Evolutionary conservation across 1,140 invertebrate species (phyloP), one percentile per base, ranked within the genome.

Genomic region (Drosophila kepulauana): DNA sequence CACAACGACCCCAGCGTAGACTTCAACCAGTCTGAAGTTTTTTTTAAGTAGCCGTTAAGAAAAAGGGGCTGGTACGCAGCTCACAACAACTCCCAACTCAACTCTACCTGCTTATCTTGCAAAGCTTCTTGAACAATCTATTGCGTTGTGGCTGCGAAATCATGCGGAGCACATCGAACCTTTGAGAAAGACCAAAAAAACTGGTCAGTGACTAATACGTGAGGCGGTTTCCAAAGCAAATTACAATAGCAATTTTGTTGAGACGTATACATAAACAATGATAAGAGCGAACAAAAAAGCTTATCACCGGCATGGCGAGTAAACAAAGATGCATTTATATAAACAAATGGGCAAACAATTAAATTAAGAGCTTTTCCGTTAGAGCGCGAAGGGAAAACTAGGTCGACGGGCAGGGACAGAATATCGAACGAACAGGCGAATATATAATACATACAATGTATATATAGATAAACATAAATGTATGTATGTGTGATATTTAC

Each of bases 261-360:
- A 52, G 28, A 33, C 8, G 3, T 25, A 15, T 15, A 62, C 33
- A n/a, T 2, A 56, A 66, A 57, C 43, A 58, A 16, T 30, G 10
- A 77, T 77, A 73, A 65, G n/a, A 41, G 13, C 16, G 16, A 11
- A 11, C 13, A 58, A 59, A 38, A 59, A 38, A 48, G 30, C 69
- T 73, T 73, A 77, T 77, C 68, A 72, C 68, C 72, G 72, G 72
- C 72, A 70, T 35, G 10, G 49, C 15, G 38, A 7, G 49, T 54
- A 72, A 43, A 67, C 57, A 68, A 56, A 38, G 5, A 48, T 59
- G 11, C 28, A 59, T 61, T 58, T 68, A 61, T 49, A 48, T 71
- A 71, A 71, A 71, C 61, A 62, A 68, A 51, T 35, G 41, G n/a
- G 38, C 25, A 46, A 59, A 43, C 13, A 48, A 75, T 56, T 16